Evolutionary conservation across 2,888 invertebrate genomes (phyloP).

Genomic region (Cephus pulcher): DNA sequence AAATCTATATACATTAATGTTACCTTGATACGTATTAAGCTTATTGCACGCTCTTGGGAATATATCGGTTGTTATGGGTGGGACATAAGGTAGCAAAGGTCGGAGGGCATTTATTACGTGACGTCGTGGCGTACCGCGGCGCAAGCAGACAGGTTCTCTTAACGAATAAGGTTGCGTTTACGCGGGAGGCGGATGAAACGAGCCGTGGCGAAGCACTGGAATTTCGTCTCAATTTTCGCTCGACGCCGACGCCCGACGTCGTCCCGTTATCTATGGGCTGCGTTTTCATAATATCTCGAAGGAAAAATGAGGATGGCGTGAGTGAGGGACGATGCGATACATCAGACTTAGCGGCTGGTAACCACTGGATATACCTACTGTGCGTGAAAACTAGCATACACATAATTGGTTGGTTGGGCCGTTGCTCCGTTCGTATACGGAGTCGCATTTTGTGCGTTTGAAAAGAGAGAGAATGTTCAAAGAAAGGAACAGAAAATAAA

Average conservation of each 20-base stretch:
- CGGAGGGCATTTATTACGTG: not conserved
- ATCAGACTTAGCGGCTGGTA: constrained; percentile 10
- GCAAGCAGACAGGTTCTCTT: not conserved
- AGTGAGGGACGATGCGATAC: constrained; percentile 19
- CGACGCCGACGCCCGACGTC: not conserved
- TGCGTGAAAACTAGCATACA: not conserved
- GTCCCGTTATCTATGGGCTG: constrained; percentile 12
- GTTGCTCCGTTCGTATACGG: not conserved
- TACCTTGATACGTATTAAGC: not conserved
- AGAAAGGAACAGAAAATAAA: not conserved
- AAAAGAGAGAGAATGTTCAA: not conserved
- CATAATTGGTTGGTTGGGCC: not conserved
- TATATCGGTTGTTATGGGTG: not conserved
- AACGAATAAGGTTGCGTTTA: not conserved
- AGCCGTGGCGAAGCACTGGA: not conserved
- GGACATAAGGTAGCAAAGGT: not conserved
- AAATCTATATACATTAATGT: not conserved
- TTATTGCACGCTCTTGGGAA: not conserved
- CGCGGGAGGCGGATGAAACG: not conserved
- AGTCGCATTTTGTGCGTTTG: not conserved
- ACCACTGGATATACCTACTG: not conserved
- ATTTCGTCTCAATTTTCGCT: constrained; percentile 12
- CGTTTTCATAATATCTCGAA: constrained; percentile 14
- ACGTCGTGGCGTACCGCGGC: not conserved
- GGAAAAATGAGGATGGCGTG: constrained; percentile 15